Base-by-base conservation (phyloP, 2,888 invertebrate genomes). In the Amphimallon solstitiale region DNA sequence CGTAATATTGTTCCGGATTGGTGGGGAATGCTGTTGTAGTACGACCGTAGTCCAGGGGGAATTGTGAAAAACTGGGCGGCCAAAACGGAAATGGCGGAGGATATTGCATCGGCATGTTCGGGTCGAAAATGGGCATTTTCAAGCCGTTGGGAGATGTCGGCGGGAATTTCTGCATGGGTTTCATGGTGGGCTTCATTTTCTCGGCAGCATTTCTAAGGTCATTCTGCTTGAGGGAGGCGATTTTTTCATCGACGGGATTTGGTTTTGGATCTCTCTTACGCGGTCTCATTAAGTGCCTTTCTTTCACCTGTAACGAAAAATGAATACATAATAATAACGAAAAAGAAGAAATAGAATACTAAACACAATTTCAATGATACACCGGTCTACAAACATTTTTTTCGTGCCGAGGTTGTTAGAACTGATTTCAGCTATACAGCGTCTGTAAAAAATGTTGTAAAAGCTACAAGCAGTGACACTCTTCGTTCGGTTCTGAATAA, bases 241-340 rank as follows among this genome's bases (percentile, higher is more conserved):
- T 82, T 75, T 85, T 85, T 65, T 87, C 87, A 67, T 86, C 85
- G 37, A 86, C 84, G 14, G 90, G 90, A 73, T 89, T 90, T 9
- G 88, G 90, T 78, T 92, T 92, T 0, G 92, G 91, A 77, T 93
- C 92, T 21, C 93, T 86, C 80, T 95, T 95, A 71, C 94, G 85
- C 61, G 95, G 95, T 76, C 98, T 86, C 91, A 97, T 93, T 71
- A 95, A 84, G 81, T 96, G 95, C 60, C 95, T 87, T 84, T 96
- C 95, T 82, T 96, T 96, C 19, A 96, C 56, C 56, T 59, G 43
- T 14, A 54, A 54, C 5, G 1, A 54, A 29, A 1, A 29, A 9
- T 29, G 9, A n/a, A n/a, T n/a, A n/a, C n/a, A n/a, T n/a, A n/a
- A n/a, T n/a, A n/a, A n/a, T n/a, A n/a, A n/a, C n/a, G n/a, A n/a